Base-by-base conservation (phyloP, 2,888 invertebrate genomes). In the Ophion ellenae region DNA sequence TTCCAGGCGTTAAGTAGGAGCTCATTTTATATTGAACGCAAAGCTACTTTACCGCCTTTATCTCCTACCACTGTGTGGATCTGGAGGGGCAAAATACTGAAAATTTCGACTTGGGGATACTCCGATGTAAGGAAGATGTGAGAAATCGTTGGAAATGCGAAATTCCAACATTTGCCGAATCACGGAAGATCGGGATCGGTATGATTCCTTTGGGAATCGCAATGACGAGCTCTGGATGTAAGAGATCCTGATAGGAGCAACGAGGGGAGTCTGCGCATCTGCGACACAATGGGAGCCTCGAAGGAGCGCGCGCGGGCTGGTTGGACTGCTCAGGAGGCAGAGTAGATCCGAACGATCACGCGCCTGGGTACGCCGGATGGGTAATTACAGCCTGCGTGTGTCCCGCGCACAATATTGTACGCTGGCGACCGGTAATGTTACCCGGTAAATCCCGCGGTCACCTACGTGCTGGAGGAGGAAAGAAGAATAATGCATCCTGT, bases 341-440 rank as follows among this genome's bases (percentile, higher is more conserved):
- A 85, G 80, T 64, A 76, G 67, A 73, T 78, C 36, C 63, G 69
- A 85, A 75, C 66, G 75, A 66, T 80, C 78, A 69, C 71, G 76
- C 81, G 63, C 45, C 14, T 20, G 64, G 47, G 71, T 32, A n/a
- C n/a, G 45, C 24, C 5, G 66, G 64, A 32, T 69, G 77, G 74
- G 69, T 86, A 86, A 86, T 86, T 83, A 86, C 61, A 66, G 77
- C 53, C 59, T 61, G 77, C 80, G 73, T 28, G 81, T 81, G 80
- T 74, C 59, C 64, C 47, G 75, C 67, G 66, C 66, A 47, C 70
- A 81, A 78, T 84, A 45, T 78, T 57, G 70, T 75, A 71, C 64
- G 77, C 81, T 80, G 36, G 77, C 80, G 81, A 70, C 86, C 74
- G 79, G 86, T 86, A 86, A 86, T 86, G 86, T 80, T 53, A 28